These are phyloP conservation scores for Drosophila borborema DNA, from an alignment of 2,888 invertebrate genomes.

Conservation along the genomic window DNA sequence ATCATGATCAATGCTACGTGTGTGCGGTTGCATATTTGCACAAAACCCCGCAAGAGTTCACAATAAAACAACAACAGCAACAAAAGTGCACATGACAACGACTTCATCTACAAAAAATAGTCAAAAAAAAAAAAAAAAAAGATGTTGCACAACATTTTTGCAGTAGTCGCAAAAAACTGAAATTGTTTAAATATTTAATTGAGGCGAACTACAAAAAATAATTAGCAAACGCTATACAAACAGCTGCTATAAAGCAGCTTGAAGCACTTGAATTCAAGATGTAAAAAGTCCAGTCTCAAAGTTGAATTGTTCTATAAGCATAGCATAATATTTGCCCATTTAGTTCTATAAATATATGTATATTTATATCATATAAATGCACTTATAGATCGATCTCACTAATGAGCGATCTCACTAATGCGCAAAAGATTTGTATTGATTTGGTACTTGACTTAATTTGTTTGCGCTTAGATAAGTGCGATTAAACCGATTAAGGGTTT, in stretches of 20 bases:
- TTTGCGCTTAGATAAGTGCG: not conserved
- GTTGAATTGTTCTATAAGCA: not conserved
- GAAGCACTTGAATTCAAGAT: not conserved
- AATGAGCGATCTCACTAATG: conserved; percentile 4
- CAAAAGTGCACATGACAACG: conserved; percentile 11
- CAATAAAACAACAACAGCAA: not conserved
- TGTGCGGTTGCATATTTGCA: conserved; percentile 61
- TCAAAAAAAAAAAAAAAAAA: not conserved
- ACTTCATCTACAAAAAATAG: conserved; percentile 19
- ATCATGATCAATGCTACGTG: conserved; percentile 59
- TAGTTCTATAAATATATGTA: not conserved
- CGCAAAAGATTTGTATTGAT: conserved; percentile 8
- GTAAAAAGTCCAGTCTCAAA: not conserved
- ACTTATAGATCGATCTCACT: not conserved
- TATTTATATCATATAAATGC: not conserved
- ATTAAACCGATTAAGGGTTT: conserved; percentile 13
- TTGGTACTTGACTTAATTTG: conserved; percentile 10
- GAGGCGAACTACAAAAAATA: conserved; percentile 4
- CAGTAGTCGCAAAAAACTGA: conserved; percentile 17
- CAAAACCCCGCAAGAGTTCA: conserved; percentile 31
- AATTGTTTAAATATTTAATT: conserved; percentile 9
- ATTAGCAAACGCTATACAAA: not conserved
- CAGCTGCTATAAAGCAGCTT: conserved; percentile 7
- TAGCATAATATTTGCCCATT: conserved; percentile 7
- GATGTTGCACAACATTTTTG: conserved; percentile 5